Conservation (phyloP, 2,113 vertebrate species). For the Tupaia tana region DNA sequence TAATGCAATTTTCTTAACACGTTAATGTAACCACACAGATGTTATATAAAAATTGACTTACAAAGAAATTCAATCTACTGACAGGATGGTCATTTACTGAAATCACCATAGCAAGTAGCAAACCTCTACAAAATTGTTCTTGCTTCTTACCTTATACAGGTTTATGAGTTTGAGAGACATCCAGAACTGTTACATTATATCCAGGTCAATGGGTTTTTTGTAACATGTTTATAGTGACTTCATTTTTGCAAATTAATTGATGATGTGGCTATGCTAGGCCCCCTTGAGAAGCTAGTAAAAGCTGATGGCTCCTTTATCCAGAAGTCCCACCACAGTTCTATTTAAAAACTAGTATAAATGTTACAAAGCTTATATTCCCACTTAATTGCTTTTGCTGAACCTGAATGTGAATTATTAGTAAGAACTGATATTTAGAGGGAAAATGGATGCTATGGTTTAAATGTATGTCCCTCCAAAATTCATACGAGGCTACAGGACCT, state of each 20-base stretch:
- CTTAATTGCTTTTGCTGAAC: background rate
- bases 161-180: background rate
- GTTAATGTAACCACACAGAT: background rate
- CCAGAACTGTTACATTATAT: background rate
- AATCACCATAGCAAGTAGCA: constrained; percentile 12
- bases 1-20: constrained; percentile 41
- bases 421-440: background rate
- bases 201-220: background rate
- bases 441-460: background rate
- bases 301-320: background rate
- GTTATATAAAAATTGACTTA: constrained; percentile 43
- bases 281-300: background rate
- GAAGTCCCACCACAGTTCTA: background rate
- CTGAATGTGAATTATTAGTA: constrained; percentile 12
- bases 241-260: constrained; percentile 1
- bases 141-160: background rate
- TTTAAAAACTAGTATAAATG: constrained; percentile 17
- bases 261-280: background rate
- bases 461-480: background rate
- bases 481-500: no score
- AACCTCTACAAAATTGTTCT: constrained; percentile 6
- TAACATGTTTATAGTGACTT: background rate
- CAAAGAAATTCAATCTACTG: constrained; percentile 43
- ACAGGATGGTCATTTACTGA: constrained; percentile 35
- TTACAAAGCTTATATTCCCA: background rate